phyloP scores from a whole-genome alignment of 2,888 invertebrate species.

The Muschampia plurimacula region DNA sequence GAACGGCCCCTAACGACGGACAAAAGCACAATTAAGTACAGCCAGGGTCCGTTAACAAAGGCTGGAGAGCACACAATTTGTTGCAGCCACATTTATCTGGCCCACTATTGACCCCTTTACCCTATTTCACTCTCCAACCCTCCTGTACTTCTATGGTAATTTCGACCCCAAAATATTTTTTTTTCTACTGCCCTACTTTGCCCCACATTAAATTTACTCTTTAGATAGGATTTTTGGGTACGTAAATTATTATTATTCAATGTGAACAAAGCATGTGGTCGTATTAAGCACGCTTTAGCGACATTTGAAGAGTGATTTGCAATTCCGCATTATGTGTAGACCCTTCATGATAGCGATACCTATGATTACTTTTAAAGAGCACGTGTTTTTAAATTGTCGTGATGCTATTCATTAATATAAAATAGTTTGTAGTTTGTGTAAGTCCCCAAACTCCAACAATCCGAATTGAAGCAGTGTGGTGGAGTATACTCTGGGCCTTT shows the following conservation, averaged over 20 bases:
- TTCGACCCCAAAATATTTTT: slow-evolving; percentile 41
- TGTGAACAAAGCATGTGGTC: slow-evolving; percentile 82
- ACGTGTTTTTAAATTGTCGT: slow-evolving; percentile 63
- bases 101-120: slow-evolving; percentile 81
- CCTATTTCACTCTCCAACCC: slow-evolving; percentile 76
- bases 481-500: too few relatives aligned
- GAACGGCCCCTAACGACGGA: slow-evolving; percentile 65
- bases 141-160: slow-evolving; percentile 50
- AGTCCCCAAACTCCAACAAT: neutral
- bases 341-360: slow-evolving; percentile 66
- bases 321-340: slow-evolving; percentile 59
- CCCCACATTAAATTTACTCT: slow-evolving; percentile 49
- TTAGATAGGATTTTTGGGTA: slow-evolving; percentile 50
- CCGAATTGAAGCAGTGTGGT: too few relatives aligned
- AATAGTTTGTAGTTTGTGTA: slow-evolving; percentile 36
- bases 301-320: slow-evolving; percentile 81
- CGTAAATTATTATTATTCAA: slow-evolving; percentile 71
- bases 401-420: slow-evolving; percentile 29
- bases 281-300: slow-evolving; percentile 77
- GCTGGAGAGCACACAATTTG: slow-evolving; percentile 79
- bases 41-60: slow-evolving; percentile 79
- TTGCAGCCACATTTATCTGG: slow-evolving; percentile 84
- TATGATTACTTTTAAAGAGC: slow-evolving; percentile 64
- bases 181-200: slow-evolving; percentile 24
- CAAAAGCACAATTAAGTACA: slow-evolving; percentile 85